phyloP scores from a whole-genome alignment of 2,113 vertebrate species.

The Maccullochella peelii region DNA sequence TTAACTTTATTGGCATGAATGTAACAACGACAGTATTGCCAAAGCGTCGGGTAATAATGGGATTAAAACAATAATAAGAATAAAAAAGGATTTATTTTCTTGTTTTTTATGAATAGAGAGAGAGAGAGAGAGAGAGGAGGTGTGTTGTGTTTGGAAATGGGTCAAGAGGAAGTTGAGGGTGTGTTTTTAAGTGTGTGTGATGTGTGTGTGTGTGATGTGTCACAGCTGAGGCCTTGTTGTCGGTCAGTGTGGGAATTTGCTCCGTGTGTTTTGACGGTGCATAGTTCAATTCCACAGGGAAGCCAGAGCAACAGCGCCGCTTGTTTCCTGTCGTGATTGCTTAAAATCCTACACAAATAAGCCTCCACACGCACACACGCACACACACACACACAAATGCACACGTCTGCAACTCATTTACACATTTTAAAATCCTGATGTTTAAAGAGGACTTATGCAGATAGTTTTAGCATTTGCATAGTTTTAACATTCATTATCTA shows the following conservation, averaged over 20 bases:
- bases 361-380: slow-evolving; percentile 4
- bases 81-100: too few species aligned
- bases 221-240: slow-evolving; percentile 60
- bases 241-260: slow-evolving; percentile 61
- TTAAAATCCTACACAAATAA: slow-evolving; percentile 65
- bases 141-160: slow-evolving; percentile 70
- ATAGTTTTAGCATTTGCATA: slow-evolving; percentile 18
- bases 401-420: background rate
- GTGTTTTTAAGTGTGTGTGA: slow-evolving; percentile 38
- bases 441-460: slow-evolving; percentile 37
- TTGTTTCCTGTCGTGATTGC: slow-evolving; percentile 74
- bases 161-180: slow-evolving; percentile 72
- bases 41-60: too few species aligned
- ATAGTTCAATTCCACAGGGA: slow-evolving; percentile 74
- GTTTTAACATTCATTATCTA: slow-evolving; percentile 38
- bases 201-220: slow-evolving; percentile 26
- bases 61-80: too few species aligned
- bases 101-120: too few species aligned
- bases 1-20: too few species aligned
- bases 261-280: slow-evolving; percentile 43
- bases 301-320: slow-evolving; percentile 53
- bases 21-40: too few species aligned
- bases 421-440: slow-evolving; percentile 13
- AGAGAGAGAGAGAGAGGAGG: slow-evolving; percentile 45
- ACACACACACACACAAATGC: background rate